These are phyloP conservation scores for Digitonthophagus gazella DNA, from an alignment of 2,888 invertebrate species.

Conservation along the genomic window DNA sequence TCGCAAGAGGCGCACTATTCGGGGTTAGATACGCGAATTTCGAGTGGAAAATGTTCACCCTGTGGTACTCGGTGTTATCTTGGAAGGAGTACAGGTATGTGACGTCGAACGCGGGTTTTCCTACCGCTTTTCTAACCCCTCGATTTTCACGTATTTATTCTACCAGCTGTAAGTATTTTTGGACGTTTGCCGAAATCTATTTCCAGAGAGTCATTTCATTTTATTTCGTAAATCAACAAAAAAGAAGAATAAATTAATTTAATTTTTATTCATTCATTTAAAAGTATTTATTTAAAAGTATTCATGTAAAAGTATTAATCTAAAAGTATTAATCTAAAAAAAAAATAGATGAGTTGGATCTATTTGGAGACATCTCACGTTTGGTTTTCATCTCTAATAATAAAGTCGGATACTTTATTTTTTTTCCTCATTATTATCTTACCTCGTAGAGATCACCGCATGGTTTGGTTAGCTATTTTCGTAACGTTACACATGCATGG, in stretches of 20 bases:
- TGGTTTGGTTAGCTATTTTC: background rate
- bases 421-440: background rate
- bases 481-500: too few relatives aligned
- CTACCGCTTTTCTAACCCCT: conserved; percentile 5
- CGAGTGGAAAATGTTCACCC: conserved; percentile 45
- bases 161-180: conserved; percentile 29
- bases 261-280: too few relatives aligned
- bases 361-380: too few relatives aligned
- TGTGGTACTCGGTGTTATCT: conserved; percentile 50
- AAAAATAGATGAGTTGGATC: too few relatives aligned
- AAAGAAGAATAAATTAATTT: too few relatives aligned
- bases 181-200: conserved; percentile 32
- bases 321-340: too few relatives aligned
- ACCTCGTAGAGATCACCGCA: background rate
- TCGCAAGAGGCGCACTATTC: conserved; percentile 33
- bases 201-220: too few relatives aligned
- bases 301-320: too few relatives aligned
- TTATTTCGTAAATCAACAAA: too few relatives aligned
- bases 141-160: conserved; percentile 20
- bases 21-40: conserved; percentile 17
- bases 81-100: conserved; percentile 52
- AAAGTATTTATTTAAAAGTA: too few relatives aligned
- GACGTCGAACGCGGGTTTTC: background rate
- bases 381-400: background rate
- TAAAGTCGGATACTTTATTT: background rate